Evolutionary conservation across 2,888 invertebrate species (phyloP), one percentile per base, ranked within the genome.

Genomic region (Ochlodes sylvanus): DNA sequence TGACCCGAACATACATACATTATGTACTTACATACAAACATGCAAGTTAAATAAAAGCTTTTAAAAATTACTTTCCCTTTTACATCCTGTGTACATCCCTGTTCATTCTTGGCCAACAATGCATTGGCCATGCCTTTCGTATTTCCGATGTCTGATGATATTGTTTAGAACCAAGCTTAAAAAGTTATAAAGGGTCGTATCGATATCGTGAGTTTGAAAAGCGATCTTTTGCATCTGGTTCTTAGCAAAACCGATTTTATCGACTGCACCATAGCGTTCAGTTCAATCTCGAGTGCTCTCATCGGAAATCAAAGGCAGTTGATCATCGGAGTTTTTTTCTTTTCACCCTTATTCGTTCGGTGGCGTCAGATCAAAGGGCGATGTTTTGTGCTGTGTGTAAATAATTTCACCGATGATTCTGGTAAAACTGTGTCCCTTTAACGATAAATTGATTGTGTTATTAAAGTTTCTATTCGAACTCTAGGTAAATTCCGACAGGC

Each of bases 281-380:
- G 42, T 55, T 21, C 17, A 50, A 55, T 12, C 27, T n/a, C 14
- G 14, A 52, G 52, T 21, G 52, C 52, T 14, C 52, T 27, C 27
- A 55, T 55, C 55, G 42, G 42, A 63, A 63, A 63, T 63, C 63
- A 63, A 55, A 63, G 42, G 54, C 63, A 27, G 54, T 55, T 27
- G 54, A 55, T 55, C 54, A 21, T 42, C 10, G 17, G 14, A 3
- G 12, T 54, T 54, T 54, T 62, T 62, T 54, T 34, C 27, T 55
- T 38, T 27, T 42, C 32, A 27, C 52, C 27, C 27, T 38, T 27
- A n/a, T n/a, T n/a, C 9, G 34, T 17, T 61, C 21, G 54, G 55
- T 55, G 63, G 42, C 54, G 63, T 63, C 42, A 42, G 63, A 63
- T 63, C 63, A 63, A 63, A 63, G 63, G 52, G 62, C 38, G 54